Percentiles rank a stretch among this genome's conserved stretches.
These are phyloP conservation scores for Danaus melanippus DNA, from an alignment of 1,140 invertebrate genomes.

Conservation along the genomic window DNA sequence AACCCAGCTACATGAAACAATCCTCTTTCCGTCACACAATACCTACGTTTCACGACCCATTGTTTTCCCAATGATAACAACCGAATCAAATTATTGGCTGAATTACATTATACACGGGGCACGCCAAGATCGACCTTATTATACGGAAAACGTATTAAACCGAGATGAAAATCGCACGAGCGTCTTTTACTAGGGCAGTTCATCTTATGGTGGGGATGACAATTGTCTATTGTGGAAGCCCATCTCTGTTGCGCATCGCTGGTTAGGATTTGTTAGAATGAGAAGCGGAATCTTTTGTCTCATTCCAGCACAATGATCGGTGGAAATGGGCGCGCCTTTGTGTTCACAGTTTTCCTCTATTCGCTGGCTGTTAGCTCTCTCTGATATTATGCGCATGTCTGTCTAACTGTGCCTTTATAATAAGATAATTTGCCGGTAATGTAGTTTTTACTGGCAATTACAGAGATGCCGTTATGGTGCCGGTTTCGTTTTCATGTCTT, in stretches of 20 bases:
- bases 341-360: constrained; percentile 55
- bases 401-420: constrained; percentile 2
- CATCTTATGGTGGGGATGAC: constrained; percentile 56
- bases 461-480: constrained; percentile 13
- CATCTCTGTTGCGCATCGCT: constrained; percentile 65
- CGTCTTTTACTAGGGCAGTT: constrained; percentile 45
- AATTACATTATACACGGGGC: constrained; percentile 14
- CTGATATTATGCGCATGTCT: constrained; percentile 49
- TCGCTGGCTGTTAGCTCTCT: constrained; percentile 32
- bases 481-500: constrained; percentile 19
- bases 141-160: constrained; percentile 8
- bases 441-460: constrained; percentile 18
- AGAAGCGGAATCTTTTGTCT: constrained; percentile 28
- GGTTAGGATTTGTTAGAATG: constrained; percentile 37
- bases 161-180: constrained; percentile 31
- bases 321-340: constrained; percentile 65
- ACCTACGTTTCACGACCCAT: constrained; percentile 46
- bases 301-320: constrained; percentile 53
- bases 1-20: constrained; percentile 15
- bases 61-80: constrained; percentile 65
- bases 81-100: constrained; percentile 65
- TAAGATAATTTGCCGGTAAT: constrained; percentile 15
- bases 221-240: constrained; percentile 67
- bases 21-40: constrained; percentile 38
- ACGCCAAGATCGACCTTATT: constrained; percentile 30